Evolutionary conservation across 2,797 vertebrate genomes (phyloP).

Genomic region (Anabacerthia variegaticeps): DNA sequence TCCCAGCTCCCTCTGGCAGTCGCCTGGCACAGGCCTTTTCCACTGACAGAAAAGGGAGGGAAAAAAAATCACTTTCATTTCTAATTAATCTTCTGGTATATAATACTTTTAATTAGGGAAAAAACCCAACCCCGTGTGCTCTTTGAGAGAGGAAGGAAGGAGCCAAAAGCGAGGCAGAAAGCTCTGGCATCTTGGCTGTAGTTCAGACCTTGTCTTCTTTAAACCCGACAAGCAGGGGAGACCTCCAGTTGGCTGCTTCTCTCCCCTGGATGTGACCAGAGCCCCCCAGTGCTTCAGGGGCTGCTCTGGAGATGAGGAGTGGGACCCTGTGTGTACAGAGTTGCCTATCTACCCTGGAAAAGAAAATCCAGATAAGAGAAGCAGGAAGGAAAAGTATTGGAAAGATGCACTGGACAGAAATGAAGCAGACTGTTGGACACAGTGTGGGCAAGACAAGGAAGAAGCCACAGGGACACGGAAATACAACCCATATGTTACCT

Average conservation of each 20-base stretch:
- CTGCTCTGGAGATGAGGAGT: background rate
- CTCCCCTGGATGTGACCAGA: accelerated
- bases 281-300: accelerated
- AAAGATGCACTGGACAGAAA: background rate
- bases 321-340: background rate
- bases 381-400: background rate
- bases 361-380: background rate
- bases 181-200: background rate
- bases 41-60: constrained; percentile 1
- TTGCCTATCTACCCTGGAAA: background rate
- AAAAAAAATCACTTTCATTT: constrained; percentile 45
- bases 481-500: background rate
- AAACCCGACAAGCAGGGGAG: background rate
- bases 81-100: constrained; percentile 65
- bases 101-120: constrained; percentile 25
- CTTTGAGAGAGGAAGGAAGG: background rate
- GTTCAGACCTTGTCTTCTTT: background rate
- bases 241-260: background rate
- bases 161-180: background rate
- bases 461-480: background rate
- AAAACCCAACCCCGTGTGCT: background rate
- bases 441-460: background rate
- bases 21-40: background rate
- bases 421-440: background rate
- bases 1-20: constrained; percentile 38